Evolutionary conservation across 2,113 vertebrate genomes (phyloP).

Genomic region (Antigone vipio): DNA sequence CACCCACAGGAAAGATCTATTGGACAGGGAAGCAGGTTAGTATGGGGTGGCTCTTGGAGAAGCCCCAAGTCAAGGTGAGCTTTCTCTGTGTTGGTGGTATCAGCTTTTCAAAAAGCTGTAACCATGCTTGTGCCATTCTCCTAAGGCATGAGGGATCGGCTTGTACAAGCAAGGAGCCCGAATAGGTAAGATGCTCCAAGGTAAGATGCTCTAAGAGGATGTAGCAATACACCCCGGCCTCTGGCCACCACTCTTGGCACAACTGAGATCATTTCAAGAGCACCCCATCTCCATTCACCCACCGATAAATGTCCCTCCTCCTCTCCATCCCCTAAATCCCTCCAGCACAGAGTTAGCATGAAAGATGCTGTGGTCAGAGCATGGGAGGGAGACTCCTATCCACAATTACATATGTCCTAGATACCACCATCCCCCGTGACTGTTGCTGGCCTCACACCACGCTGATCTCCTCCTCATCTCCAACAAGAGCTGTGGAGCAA

Average conservation of each 20-base stretch:
- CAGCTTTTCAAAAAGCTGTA: background rate
- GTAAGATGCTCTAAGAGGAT: background rate
- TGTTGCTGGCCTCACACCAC: background rate
- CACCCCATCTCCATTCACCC: background rate
- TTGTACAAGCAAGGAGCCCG: background rate
- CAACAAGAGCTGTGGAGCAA: conserved; percentile 13
- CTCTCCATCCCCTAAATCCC: background rate
- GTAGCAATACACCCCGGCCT: background rate
- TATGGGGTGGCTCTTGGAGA: background rate
- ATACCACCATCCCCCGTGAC: background rate
- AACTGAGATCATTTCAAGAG: background rate
- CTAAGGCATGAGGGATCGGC: background rate
- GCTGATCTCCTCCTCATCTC: background rate
- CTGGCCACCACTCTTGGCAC: background rate
- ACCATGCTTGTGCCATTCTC: fast-evolving
- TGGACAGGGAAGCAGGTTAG: background rate
- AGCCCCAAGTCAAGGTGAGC: background rate
- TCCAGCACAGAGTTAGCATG: background rate
- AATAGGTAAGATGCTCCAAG: background rate
- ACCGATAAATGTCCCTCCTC: background rate
- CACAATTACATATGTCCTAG: background rate
- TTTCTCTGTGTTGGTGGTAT: background rate
- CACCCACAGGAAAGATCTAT: background rate
- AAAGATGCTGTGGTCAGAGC: background rate
- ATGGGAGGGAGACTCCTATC: background rate